Percentiles rank a stretch among this genome's conserved stretches.
Conservation (phyloP, 2,797 vertebrate species). For the Chelonia mydas region DNA sequence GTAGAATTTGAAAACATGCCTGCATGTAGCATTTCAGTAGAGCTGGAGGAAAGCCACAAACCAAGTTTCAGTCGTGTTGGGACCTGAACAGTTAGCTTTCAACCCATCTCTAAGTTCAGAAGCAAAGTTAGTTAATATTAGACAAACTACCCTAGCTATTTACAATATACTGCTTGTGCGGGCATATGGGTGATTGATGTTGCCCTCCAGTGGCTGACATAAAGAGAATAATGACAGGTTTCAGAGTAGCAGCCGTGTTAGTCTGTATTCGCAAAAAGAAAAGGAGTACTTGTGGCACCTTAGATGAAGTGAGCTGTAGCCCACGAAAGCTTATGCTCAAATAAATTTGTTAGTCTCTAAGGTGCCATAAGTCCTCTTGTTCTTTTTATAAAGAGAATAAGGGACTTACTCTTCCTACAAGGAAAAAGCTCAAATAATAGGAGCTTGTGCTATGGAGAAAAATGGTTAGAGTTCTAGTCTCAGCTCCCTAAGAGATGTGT, state of each 20-base stretch:
- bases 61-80: too few relatives aligned
- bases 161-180: neutral
- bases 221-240: neutral
- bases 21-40: neutral
- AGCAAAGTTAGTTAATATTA: fast-evolving
- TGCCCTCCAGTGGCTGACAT: neutral
- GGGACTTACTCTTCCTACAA: neutral
- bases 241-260: too few relatives aligned
- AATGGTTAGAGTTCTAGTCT: neutral
- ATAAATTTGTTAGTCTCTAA: too few relatives aligned
- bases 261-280: too few relatives aligned
- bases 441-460: neutral
- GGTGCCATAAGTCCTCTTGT: too few relatives aligned
- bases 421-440: neutral
- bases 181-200: neutral
- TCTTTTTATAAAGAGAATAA: neutral
- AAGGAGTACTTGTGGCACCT: too few relatives aligned
- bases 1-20: neutral
- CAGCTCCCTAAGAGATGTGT: neutral
- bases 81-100: too few relatives aligned
- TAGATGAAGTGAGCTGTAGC: too few relatives aligned
- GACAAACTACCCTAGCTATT: neutral
- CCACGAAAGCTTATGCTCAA: too few relatives aligned
- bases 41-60: neutral
- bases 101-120: neutral